phyloP scores from a whole-genome alignment of 2,797 vertebrate species.

The Trematomus bernacchii region DNA sequence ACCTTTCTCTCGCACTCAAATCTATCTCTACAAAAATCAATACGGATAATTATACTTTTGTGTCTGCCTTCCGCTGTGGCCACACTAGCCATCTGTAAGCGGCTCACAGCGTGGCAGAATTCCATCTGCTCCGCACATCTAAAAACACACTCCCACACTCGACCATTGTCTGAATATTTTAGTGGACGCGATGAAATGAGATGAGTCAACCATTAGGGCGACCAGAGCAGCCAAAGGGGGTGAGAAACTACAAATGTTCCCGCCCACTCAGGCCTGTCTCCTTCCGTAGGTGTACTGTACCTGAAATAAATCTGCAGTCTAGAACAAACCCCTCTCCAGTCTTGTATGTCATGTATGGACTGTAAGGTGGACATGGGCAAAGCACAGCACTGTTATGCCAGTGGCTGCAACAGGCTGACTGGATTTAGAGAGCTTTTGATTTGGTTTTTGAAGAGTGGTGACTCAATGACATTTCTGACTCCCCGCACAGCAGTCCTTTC shows the following conservation, averaged over 20 bases:
- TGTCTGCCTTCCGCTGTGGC: constrained; percentile 52
- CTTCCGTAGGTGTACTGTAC: constrained; percentile 52
- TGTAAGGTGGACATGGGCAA: constrained; percentile 69
- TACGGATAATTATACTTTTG: constrained; percentile 67
- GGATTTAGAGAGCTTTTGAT: constrained; percentile 76
- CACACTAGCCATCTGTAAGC: constrained; percentile 65
- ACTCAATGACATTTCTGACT: constrained; percentile 72
- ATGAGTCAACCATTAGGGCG: constrained; percentile 68
- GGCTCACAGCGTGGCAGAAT: constrained; percentile 50
- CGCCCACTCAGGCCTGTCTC: constrained; percentile 64
- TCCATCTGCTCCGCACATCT: constrained; percentile 52
- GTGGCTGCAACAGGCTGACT: constrained; percentile 70
- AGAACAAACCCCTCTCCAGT: constrained; percentile 80
- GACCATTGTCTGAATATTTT: constrained; percentile 68
- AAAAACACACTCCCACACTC: constrained; percentile 56
- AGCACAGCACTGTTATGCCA: constrained; percentile 65
- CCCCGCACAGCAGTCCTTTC: constrained; percentile 54
- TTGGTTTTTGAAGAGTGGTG: constrained; percentile 76
- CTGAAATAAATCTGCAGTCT: constrained; percentile 80
- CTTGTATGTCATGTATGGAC: constrained; percentile 74
- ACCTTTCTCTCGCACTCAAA: constrained; percentile 59
- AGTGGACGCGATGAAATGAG: constrained; percentile 66
- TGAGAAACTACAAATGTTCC: constrained; percentile 71
- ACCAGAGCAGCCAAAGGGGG: constrained; percentile 55
- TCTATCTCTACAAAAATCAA: constrained; percentile 54